phyloP scores from a whole-genome alignment of 2,888 invertebrate genomes.

The Drosophila mimica region DNA sequence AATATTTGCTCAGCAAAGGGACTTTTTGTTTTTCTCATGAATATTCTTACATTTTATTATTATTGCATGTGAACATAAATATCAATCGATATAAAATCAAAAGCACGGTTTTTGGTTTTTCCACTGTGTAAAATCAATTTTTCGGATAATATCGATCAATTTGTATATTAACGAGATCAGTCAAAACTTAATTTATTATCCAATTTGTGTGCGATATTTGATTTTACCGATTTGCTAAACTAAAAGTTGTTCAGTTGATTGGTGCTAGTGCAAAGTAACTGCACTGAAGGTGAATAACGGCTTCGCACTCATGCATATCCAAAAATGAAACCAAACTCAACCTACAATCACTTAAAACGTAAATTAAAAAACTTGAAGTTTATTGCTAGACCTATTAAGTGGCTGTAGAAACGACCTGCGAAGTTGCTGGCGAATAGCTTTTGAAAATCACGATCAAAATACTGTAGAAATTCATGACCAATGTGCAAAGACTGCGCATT shows the following conservation, averaged over 20 bases:
- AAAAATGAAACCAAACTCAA: slow-evolving; percentile 38
- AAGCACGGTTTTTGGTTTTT: not conserved
- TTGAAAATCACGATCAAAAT: slow-evolving; percentile 76
- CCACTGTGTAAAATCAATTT: not conserved
- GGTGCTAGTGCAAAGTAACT: slow-evolving; percentile 27
- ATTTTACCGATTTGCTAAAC: slow-evolving; percentile 1
- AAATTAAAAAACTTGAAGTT: slow-evolving; percentile 65
- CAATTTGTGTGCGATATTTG: not conserved
- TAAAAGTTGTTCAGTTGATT: slow-evolving; percentile 3
- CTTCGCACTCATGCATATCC: slow-evolving; percentile 42
- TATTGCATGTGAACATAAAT: not conserved
- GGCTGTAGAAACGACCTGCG: slow-evolving; percentile 28
- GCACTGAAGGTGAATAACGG: slow-evolving; percentile 59
- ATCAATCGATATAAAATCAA: not conserved
- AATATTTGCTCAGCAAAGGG: not conserved
- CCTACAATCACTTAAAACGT: slow-evolving; percentile 46
- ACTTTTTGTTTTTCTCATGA: not conserved
- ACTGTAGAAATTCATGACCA: slow-evolving; percentile 70
- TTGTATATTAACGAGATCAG: not conserved
- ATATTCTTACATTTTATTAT: not conserved
- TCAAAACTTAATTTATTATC: not conserved
- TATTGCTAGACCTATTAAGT: slow-evolving; percentile 74
- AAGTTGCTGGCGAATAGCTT: slow-evolving; percentile 22
- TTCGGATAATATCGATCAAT: not conserved
- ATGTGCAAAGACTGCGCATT: slow-evolving; percentile 43